Conservation (phyloP, 1,140 invertebrate genomes). For the Temnothorax nylanderi region DNA sequence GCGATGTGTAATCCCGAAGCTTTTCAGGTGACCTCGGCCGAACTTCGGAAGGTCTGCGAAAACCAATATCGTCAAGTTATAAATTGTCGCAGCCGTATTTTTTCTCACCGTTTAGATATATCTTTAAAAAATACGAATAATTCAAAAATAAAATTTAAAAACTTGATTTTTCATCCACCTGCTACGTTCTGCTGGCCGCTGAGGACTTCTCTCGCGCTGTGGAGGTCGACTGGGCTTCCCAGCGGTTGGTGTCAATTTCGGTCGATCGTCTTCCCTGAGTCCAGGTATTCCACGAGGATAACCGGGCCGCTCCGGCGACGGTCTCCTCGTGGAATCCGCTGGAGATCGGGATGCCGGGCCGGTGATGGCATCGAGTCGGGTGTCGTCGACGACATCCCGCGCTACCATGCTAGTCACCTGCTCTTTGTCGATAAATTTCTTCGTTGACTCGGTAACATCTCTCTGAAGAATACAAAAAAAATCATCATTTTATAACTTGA, state of each 20-base stretch:
- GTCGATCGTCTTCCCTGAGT: constrained; percentile 79
- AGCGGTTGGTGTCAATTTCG: constrained; percentile 77
- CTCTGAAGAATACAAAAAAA: constrained; percentile 70
- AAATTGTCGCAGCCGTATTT: not conserved
- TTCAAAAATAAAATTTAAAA: not conserved
- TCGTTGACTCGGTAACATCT: constrained; percentile 81
- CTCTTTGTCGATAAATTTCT: constrained; percentile 78
- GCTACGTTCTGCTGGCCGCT: constrained; percentile 25
- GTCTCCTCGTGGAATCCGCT: constrained; percentile 67
- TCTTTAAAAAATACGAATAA: not conserved
- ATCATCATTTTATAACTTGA: not conserved
- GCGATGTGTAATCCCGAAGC: constrained; percentile 68
- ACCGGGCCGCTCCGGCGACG: constrained; percentile 75
- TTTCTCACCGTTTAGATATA: not conserved
- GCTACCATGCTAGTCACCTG: constrained; percentile 83
- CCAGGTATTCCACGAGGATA: constrained; percentile 79
- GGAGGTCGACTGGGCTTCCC: constrained; percentile 78
- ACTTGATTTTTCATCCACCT: constrained; percentile 45
- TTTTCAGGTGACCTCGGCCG: constrained; percentile 79
- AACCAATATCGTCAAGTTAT: not conserved
- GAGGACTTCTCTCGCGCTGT: constrained; percentile 70
- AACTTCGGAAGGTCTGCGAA: constrained; percentile 67
- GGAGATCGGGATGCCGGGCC: constrained; percentile 58
- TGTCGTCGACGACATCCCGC: constrained; percentile 80
- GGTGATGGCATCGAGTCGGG: constrained; percentile 68